A percentile compares a stretch with the other conserved stretches of the same genome.
Conservation (phyloP, 2,888 invertebrate genomes). For the Esperia sulphurella region DNA sequence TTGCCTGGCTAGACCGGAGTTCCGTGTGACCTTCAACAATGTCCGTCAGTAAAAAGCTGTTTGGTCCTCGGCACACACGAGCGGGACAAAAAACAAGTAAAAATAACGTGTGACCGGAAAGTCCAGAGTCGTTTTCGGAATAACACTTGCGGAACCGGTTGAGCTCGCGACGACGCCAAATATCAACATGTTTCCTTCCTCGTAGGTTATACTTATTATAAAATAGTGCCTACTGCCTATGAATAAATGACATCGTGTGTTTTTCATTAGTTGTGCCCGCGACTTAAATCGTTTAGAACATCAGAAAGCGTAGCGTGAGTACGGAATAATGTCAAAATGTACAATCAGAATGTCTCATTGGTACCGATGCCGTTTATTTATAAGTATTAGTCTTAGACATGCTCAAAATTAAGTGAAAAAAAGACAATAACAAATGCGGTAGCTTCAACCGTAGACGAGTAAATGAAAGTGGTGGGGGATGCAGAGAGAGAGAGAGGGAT, state of each 20-base stretch:
- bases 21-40: slow-evolving; percentile 61
- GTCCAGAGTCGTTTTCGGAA: slow-evolving; percentile 74
- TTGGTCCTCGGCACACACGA: slow-evolving; percentile 40
- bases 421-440: no score
- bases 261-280: no score
- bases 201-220: slow-evolving; percentile 19
- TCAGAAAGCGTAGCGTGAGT: no score
- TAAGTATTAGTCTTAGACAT: no score
- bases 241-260: not conserved
- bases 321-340: no score
- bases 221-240: not conserved
- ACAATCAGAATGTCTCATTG: no score
- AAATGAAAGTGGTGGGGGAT: no score
- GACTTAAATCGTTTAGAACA: no score
- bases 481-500: no score
- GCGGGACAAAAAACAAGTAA: slow-evolving; percentile 31
- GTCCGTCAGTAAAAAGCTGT: slow-evolving; percentile 60
- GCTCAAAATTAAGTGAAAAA: no score
- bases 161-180: slow-evolving; percentile 54
- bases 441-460: no score
- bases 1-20: slow-evolving; percentile 49
- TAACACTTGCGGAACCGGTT: slow-evolving; percentile 76
- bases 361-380: no score
- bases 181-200: slow-evolving; percentile 77
- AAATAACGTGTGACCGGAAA: slow-evolving; percentile 59